Percentiles rank a stretch among this genome's conserved stretches.
These are phyloP conservation scores for Drosophila lacertosa DNA, from an alignment of 1,140 invertebrate species.

Conservation along the genomic window DNA sequence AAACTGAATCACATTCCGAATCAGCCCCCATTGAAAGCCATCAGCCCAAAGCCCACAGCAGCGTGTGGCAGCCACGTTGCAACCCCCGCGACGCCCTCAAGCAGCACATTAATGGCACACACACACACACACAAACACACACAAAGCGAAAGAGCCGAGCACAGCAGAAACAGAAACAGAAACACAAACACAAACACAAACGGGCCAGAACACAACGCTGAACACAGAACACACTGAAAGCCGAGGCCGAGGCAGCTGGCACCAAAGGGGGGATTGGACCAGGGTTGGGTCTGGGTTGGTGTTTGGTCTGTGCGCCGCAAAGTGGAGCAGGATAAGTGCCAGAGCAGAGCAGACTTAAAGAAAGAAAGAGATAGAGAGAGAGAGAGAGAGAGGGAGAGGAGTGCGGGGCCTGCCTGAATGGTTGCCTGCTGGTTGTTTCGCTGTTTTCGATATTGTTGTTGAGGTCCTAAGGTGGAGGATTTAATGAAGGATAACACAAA, in stretches of 20 bases:
- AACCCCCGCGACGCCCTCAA: conserved; percentile 48
- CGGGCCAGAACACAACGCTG: conserved; percentile 10
- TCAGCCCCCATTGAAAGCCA: conserved; percentile 36
- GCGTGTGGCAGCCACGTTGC: not conserved
- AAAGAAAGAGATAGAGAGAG: too few species aligned
- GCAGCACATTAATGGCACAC: conserved; percentile 68
- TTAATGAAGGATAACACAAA: conserved; percentile 74
- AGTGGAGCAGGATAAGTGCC: conserved; percentile 72
- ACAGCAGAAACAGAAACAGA: conserved; percentile 32
- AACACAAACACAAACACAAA: conserved; percentile 15
- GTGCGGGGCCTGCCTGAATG: not conserved
- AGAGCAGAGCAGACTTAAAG: too few species aligned
- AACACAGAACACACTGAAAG: too few species aligned
- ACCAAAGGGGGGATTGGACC: too few species aligned
- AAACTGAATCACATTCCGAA: conserved; percentile 53
- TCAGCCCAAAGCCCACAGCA: conserved; percentile 1
- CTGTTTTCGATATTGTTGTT: conserved; percentile 79
- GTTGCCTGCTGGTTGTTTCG: conserved; percentile 35
- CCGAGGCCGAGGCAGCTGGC: conserved; percentile 1
- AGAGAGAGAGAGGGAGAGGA: not conserved
- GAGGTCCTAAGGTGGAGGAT: conserved; percentile 74
- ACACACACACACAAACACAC: conserved; percentile 17
- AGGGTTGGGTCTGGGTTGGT: not conserved
- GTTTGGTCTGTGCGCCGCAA: conserved; percentile 38
- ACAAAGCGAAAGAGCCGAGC: conserved; percentile 32